Evolutionary conservation across 2,113 vertebrate species (phyloP).

Genomic region (Lasiurus cinereus): DNA sequence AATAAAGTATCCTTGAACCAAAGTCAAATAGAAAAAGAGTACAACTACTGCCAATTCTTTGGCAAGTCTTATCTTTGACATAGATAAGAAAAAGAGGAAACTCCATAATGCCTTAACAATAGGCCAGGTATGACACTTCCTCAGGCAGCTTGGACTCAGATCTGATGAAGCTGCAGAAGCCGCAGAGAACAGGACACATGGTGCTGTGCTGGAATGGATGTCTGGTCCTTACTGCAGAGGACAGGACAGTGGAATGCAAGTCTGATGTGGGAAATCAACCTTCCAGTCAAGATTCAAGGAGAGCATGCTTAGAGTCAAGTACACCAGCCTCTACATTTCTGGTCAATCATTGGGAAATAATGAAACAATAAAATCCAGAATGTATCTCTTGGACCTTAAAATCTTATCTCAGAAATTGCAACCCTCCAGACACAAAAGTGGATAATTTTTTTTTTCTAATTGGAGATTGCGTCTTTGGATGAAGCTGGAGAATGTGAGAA

Average conservation of each 20-base stretch:
- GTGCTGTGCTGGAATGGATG: not conserved
- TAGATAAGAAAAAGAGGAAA: not conserved
- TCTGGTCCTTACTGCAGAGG: not conserved
- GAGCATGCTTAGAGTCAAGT: not conserved
- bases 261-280: not conserved
- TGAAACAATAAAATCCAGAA: constrained; percentile 9
- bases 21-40: constrained; percentile 61
- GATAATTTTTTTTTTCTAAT: constrained; percentile 47
- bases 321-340: not conserved
- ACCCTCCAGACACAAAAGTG: not conserved
- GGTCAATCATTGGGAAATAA: not conserved
- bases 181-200: not conserved
- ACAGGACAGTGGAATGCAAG: not conserved
- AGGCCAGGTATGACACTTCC: not conserved
- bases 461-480: constrained; percentile 28
- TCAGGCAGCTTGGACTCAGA: not conserved
- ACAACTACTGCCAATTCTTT: not conserved
- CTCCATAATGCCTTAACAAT: not conserved
- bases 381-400: constrained; percentile 19
- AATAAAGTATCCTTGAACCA: constrained; percentile 32
- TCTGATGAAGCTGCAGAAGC: not conserved
- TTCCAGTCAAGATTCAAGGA: not conserved
- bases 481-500: not conserved
- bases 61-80: constrained; percentile 54
- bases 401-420: constrained; percentile 12